These are phyloP conservation scores for Dinoponera quadriceps DNA, from an alignment of 1,140 invertebrate genomes.

Conservation along the genomic window DNA sequence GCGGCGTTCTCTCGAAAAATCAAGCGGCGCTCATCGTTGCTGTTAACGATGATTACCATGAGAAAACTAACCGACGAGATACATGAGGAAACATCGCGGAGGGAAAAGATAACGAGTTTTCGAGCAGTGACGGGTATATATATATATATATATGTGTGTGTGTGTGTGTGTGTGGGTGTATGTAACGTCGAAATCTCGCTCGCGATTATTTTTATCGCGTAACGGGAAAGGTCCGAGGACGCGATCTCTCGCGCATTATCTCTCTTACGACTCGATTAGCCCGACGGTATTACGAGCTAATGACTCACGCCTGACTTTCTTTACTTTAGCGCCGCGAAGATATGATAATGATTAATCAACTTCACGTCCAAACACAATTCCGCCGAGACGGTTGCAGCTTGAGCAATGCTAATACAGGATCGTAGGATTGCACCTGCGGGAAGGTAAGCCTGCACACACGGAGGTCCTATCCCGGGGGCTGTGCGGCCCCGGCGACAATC, in stretches of 20 bases:
- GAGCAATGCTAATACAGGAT: constrained; percentile 32
- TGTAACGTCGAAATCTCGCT: background rate
- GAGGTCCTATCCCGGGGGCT: background rate
- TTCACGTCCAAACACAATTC: constrained; percentile 19
- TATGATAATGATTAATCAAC: constrained; percentile 64
- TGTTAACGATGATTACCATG: no score
- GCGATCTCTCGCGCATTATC: background rate
- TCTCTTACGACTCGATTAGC: constrained; percentile 26
- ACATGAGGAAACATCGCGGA: no score
- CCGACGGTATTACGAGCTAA: background rate
- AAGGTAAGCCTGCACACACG: constrained; percentile 31
- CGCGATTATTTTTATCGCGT: background rate
- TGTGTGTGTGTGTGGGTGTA: no score
- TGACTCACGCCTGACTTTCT: constrained; percentile 19
- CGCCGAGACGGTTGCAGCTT: constrained; percentile 1
- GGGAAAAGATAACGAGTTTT: no score
- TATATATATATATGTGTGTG: no score
- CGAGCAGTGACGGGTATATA: no score
- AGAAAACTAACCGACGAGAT: no score
- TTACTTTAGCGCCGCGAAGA: constrained; percentile 25
- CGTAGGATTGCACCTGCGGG: constrained; percentile 43
- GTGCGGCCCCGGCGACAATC: constrained; percentile 16
- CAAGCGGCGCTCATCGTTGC: no score
- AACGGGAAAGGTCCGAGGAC: background rate
- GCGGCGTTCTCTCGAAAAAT: no score